phyloP scores from a whole-genome alignment of 2,888 invertebrate genomes.

The Rotaria macrura region DNA sequence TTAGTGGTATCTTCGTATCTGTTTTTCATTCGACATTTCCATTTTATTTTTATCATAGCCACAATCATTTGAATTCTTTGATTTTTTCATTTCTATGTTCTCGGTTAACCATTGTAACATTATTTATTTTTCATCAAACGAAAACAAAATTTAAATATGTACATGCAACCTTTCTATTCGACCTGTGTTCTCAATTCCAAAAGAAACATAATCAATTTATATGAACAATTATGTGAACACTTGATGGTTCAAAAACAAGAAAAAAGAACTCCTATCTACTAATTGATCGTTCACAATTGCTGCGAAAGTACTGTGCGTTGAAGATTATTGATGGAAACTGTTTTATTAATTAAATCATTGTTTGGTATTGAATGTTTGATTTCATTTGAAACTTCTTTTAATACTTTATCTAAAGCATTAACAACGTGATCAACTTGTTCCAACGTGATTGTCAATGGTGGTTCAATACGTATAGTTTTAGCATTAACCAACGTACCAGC shows the following conservation, averaged over 20 bases:
- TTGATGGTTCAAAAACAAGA: neutral
- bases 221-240: too few relatives aligned
- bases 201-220: too few relatives aligned
- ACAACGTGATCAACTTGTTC: neutral
- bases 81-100: too few relatives aligned
- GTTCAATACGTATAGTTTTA: constrained; percentile 5
- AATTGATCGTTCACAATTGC: constrained; percentile 7
- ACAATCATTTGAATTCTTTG: too few relatives aligned
- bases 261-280: neutral
- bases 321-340: neutral
- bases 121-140: too few relatives aligned
- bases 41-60: too few relatives aligned
- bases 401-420: neutral
- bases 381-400: neutral
- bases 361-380: neutral
- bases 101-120: too few relatives aligned
- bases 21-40: too few relatives aligned
- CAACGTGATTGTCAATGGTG: neutral
- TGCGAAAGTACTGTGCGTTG: neutral
- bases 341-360: neutral
- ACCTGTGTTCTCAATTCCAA: too few relatives aligned
- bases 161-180: too few relatives aligned
- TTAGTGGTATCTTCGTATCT: too few relatives aligned
- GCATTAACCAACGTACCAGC: constrained; percentile 4
- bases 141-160: too few relatives aligned